These are phyloP conservation scores for Lycaon pictus DNA, from an alignment of 2,113 vertebrate species.

Conservation along the genomic window DNA sequence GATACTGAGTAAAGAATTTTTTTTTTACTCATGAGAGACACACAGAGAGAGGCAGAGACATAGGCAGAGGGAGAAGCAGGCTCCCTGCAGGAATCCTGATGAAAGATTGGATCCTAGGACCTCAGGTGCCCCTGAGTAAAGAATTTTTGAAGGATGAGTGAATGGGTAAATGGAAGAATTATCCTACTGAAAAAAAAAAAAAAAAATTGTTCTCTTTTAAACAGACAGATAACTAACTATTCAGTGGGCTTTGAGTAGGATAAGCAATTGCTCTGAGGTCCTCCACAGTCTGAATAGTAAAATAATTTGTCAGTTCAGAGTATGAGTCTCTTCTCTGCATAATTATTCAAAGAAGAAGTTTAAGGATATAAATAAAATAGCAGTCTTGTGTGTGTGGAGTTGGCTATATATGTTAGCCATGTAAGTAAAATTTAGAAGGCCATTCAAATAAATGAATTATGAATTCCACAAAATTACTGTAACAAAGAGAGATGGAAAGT, in stretches of 20 bases:
- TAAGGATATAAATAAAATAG: neutral
- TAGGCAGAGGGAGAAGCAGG: too few relatives aligned
- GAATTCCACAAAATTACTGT: neutral
- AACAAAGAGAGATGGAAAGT: neutral
- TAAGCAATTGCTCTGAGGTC: neutral
- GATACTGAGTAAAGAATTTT: neutral
- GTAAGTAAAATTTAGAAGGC: neutral
- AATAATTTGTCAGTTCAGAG: neutral
- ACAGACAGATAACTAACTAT: neutral
- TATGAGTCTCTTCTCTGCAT: neutral
- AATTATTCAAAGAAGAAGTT: neutral
- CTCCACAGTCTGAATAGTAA: neutral
- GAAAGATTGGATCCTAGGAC: too few relatives aligned
- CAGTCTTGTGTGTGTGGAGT: neutral
- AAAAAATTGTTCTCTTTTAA: neutral
- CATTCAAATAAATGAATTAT: neutral
- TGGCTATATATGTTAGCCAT: neutral
- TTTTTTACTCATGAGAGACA: neutral
- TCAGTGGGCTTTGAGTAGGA: neutral
- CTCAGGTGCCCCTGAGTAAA: neutral
- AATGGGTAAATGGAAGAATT: neutral
- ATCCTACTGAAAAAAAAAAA: neutral
- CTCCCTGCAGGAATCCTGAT: too few relatives aligned
- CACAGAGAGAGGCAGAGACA: too few relatives aligned
- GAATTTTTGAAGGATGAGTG: neutral